phyloP scores from a whole-genome alignment of 1,140 invertebrate genomes.

The Phthorimaea operculella region DNA sequence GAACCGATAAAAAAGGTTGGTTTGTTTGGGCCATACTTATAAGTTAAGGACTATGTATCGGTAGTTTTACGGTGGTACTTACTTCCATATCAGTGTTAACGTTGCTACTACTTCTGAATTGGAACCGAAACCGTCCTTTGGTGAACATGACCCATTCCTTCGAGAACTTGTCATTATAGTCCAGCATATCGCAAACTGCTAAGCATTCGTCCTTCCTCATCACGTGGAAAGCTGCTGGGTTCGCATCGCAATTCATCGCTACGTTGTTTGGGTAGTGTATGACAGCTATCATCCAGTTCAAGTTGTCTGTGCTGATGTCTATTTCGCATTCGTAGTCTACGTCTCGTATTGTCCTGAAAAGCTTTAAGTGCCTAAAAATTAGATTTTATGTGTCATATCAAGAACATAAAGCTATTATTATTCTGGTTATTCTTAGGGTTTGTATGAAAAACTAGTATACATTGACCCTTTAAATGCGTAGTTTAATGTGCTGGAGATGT shows the following conservation, averaged over 20 bases:
- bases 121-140: background rate
- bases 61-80: background rate
- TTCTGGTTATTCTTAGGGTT: too few relatives aligned
- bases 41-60: too few relatives aligned
- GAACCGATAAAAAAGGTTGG: too few relatives aligned
- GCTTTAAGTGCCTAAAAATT: slow-evolving; percentile 4
- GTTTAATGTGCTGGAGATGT: too few relatives aligned
- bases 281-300: slow-evolving; percentile 6
- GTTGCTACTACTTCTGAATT: slow-evolving; percentile 11
- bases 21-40: too few relatives aligned
- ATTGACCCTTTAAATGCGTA: too few relatives aligned
- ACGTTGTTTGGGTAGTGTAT: slow-evolving; percentile 8
- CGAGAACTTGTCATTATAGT: too few relatives aligned
- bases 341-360: slow-evolving; percentile 1
- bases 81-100: slow-evolving; percentile 7
- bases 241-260: background rate
- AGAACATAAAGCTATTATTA: too few relatives aligned
- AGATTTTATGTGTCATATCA: too few relatives aligned
- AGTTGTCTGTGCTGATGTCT: slow-evolving; percentile 5
- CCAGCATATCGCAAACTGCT: slow-evolving; percentile 3
- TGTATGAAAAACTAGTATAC: too few relatives aligned
- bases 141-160: too few relatives aligned
- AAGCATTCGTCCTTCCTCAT: background rate
- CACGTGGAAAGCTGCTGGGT: background rate
- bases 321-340: slow-evolving; percentile 10